Percentiles rank a stretch among this genome's conserved stretches.
phyloP scores from a whole-genome alignment of 2,888 invertebrate genomes.

The Crepidodera aurea region DNA sequence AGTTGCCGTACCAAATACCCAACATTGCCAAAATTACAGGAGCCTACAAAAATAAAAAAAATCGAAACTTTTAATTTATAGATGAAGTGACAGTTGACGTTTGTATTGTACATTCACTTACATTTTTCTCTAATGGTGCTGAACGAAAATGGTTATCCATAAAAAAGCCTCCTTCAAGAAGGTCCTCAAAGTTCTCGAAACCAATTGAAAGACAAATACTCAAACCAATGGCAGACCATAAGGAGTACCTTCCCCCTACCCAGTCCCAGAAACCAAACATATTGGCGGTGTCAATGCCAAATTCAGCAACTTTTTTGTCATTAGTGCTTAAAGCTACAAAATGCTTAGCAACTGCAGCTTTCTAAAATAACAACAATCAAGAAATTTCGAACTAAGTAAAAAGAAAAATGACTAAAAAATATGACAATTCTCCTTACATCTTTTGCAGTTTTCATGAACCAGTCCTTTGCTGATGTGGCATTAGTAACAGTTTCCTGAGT shows the following conservation, averaged over 20 bases:
- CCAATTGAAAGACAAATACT: slow-evolving; percentile 94
- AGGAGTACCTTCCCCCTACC: slow-evolving; percentile 97
- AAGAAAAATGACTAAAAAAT: neutral
- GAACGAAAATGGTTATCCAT: slow-evolving; percentile 93
- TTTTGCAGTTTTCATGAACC: slow-evolving; percentile 88
- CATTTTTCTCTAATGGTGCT: slow-evolving; percentile 90
- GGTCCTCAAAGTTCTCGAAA: slow-evolving; percentile 91
- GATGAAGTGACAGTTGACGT: too few relatives aligned
- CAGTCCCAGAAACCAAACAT: slow-evolving; percentile 99
- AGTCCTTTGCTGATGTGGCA: slow-evolving; percentile 95
- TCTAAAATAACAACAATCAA: slow-evolving; percentile 65
- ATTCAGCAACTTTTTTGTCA: slow-evolving; percentile 89
- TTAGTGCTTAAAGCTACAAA: slow-evolving; percentile 99
- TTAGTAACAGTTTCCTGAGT: slow-evolving; percentile 99
- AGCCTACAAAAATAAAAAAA: slow-evolving; percentile 65
- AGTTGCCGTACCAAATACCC: slow-evolving; percentile 94
- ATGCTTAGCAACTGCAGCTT: slow-evolving; percentile 89
- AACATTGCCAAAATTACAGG: slow-evolving; percentile 93
- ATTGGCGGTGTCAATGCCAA: slow-evolving; percentile 96
- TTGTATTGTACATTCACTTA: too few relatives aligned
- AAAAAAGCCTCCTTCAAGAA: slow-evolving; percentile 89
- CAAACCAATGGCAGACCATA: slow-evolving; percentile 99
- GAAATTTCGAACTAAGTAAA: too few relatives aligned
- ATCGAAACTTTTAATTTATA: too few relatives aligned
- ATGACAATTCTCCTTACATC: slow-evolving; percentile 69